Conservation (phyloP, 2,888 invertebrate species). For the Nephrotoma guestfalica region DNA sequence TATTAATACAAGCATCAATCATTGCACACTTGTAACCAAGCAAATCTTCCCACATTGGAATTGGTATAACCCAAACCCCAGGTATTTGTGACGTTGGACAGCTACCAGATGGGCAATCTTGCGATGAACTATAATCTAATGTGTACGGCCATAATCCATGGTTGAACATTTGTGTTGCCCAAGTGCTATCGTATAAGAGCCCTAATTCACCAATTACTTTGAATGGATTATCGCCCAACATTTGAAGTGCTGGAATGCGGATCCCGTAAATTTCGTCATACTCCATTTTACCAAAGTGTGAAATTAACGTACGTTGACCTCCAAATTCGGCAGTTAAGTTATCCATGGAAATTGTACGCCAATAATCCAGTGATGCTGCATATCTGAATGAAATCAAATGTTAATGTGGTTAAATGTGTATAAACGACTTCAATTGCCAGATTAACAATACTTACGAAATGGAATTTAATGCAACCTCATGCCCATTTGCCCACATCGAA, state of each 20-base stretch:
- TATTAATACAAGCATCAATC: slow-evolving; percentile 40
- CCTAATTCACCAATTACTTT: slow-evolving; percentile 33
- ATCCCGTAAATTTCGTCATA: slow-evolving; percentile 31
- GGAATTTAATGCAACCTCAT: slow-evolving; percentile 57
- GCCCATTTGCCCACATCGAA: slow-evolving; percentile 39
- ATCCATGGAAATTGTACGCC: slow-evolving; percentile 39
- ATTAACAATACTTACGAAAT: slow-evolving; percentile 27
- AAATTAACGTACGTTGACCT: slow-evolving; percentile 38
- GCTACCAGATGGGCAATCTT: slow-evolving; percentile 38
- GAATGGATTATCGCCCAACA: slow-evolving; percentile 39
- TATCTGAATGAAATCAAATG: background rate
- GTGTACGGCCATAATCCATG: slow-evolving; percentile 47
- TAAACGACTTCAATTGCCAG: background rate
- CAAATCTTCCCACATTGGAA: slow-evolving; percentile 37
- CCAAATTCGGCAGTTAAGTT: slow-evolving; percentile 41
- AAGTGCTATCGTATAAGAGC: slow-evolving; percentile 41
- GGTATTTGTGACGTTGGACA: slow-evolving; percentile 37
- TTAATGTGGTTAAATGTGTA: background rate
- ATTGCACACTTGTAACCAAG: slow-evolving; percentile 36
- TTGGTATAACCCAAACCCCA: slow-evolving; percentile 47
- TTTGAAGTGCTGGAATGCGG: slow-evolving; percentile 40
- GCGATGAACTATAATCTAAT: slow-evolving; percentile 36
- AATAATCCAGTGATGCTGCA: slow-evolving; percentile 18
- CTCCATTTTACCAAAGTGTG: slow-evolving; percentile 34
- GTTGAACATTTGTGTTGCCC: slow-evolving; percentile 36